phyloP scores from a whole-genome alignment of 2,888 invertebrate species.

The Melolontha melolontha region DNA sequence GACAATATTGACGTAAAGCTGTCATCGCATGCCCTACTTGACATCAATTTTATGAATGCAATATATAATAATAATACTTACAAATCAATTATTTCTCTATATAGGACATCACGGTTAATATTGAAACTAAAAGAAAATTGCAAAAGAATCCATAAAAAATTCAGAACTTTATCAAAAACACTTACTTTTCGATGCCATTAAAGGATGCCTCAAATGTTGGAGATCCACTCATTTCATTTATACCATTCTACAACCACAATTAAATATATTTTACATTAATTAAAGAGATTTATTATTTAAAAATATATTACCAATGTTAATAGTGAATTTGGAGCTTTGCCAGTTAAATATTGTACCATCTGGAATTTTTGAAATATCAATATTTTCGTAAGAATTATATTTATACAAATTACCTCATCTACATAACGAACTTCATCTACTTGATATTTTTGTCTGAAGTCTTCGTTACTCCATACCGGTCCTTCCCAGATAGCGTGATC shows the following conservation, averaged over 20 bases:
- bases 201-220: conserved; percentile 83
- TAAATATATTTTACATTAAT: conserved; percentile 41
- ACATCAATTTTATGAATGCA: too few species aligned
- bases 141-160: neutral
- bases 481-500: conserved; percentile 97
- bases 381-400: neutral
- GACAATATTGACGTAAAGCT: too few species aligned
- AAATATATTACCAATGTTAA: conserved; percentile 34
- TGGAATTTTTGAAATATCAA: conserved; percentile 4
- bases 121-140: conserved; percentile 72
- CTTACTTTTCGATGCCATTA: conserved; percentile 86
- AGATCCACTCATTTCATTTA: conserved; percentile 92
- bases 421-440: conserved; percentile 86
- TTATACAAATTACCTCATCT: conserved; percentile 72
- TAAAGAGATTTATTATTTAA: neutral
- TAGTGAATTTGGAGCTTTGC: conserved; percentile 22
- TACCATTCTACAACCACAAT: conserved; percentile 74
- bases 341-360: conserved; percentile 22
- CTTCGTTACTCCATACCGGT: conserved; percentile 76
- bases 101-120: conserved; percentile 79
- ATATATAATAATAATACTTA: conserved; percentile 66
- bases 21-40: too few species aligned
- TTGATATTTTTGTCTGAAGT: conserved; percentile 83
- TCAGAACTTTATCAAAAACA: conserved; percentile 46
- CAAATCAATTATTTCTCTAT: conserved; percentile 89